Evolutionary conservation across 2,888 invertebrate species (phyloP).

Genomic region (Apeira syringaria): DNA sequence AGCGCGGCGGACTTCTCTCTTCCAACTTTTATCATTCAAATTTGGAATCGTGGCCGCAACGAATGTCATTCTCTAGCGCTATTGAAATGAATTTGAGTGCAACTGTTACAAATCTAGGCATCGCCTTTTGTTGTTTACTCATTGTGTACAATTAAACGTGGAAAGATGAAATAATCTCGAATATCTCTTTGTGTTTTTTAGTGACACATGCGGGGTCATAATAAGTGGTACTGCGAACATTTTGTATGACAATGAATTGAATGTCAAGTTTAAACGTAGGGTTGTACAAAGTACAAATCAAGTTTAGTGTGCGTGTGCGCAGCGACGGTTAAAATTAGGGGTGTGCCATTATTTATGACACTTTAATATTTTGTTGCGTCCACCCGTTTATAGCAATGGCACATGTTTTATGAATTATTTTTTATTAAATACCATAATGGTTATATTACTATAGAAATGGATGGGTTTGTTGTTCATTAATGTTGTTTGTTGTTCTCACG

Average conservation of each 20-base stretch:
- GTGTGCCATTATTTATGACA: slow-evolving; percentile 81
- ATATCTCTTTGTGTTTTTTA: slow-evolving; percentile 76
- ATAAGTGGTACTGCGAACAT: slow-evolving; percentile 50
- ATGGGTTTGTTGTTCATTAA: slow-evolving; percentile 71
- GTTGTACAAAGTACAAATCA: slow-evolving; percentile 60
- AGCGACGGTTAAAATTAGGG: slow-evolving; percentile 72
- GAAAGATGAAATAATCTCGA: slow-evolving; percentile 80
- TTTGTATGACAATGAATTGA: slow-evolving; percentile 71
- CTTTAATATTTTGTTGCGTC: slow-evolving; percentile 79
- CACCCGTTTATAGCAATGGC: slow-evolving; percentile 65
- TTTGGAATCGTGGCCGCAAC: slow-evolving; percentile 66
- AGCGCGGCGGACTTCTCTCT: slow-evolving; percentile 38
- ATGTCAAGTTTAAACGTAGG: slow-evolving; percentile 77
- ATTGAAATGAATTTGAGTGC: slow-evolving; percentile 65
- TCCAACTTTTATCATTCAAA: slow-evolving; percentile 78
- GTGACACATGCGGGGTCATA: slow-evolving; percentile 74
- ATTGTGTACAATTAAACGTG: slow-evolving; percentile 81
- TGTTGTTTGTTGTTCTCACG: slow-evolving; percentile 78
- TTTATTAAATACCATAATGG: slow-evolving; percentile 73
- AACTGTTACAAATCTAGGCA: slow-evolving; percentile 71
- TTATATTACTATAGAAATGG: slow-evolving; percentile 69
- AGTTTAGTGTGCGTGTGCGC: slow-evolving; percentile 70
- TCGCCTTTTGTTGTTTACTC: slow-evolving; percentile 72
- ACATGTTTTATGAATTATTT: slow-evolving; percentile 73
- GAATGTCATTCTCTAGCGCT: slow-evolving; percentile 56